Evolutionary conservation across 2,888 invertebrate genomes (phyloP).

Genomic region (Synanthedon formicaeformis): DNA sequence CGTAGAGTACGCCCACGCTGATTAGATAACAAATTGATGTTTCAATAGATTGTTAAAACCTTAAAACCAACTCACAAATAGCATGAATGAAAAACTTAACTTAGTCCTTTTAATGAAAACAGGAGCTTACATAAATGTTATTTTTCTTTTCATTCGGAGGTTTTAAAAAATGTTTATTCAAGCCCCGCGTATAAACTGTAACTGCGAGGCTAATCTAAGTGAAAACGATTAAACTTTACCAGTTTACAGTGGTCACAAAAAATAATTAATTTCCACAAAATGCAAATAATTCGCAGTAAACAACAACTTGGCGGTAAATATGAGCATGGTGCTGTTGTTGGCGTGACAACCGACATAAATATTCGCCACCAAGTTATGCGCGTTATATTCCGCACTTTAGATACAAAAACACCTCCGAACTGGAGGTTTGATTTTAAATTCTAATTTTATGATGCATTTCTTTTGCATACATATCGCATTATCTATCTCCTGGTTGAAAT

Average conservation of each 20-base stretch:
- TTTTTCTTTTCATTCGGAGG: too few species aligned
- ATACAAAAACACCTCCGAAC: constrained; percentile 55
- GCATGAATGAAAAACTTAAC: too few species aligned
- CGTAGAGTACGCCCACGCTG: too few species aligned
- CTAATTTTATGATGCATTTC: constrained; percentile 59
- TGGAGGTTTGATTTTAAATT: constrained; percentile 64
- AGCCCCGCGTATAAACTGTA: too few species aligned
- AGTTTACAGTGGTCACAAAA: neutral
- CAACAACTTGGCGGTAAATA: constrained; percentile 45
- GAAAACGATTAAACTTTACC: neutral
- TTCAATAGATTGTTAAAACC: too few species aligned
- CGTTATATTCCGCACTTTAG: constrained; percentile 31
- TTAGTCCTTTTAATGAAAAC: too few species aligned
- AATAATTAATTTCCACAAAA: constrained; percentile 5
- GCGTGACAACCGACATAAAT: constrained; percentile 47
- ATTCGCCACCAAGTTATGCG: constrained; percentile 50
- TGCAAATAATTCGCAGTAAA: constrained; percentile 22
- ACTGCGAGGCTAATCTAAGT: neutral
- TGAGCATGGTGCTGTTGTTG: constrained; percentile 39
- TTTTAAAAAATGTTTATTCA: too few species aligned
- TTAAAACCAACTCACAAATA: too few species aligned
- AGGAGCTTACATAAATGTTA: too few species aligned
- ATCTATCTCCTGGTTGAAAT: neutral
- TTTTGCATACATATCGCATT: constrained; percentile 44
- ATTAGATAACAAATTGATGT: too few species aligned